Evolutionary conservation across 2,113 vertebrate genomes (phyloP).

Genomic region (Percopsis transmontana): DNA sequence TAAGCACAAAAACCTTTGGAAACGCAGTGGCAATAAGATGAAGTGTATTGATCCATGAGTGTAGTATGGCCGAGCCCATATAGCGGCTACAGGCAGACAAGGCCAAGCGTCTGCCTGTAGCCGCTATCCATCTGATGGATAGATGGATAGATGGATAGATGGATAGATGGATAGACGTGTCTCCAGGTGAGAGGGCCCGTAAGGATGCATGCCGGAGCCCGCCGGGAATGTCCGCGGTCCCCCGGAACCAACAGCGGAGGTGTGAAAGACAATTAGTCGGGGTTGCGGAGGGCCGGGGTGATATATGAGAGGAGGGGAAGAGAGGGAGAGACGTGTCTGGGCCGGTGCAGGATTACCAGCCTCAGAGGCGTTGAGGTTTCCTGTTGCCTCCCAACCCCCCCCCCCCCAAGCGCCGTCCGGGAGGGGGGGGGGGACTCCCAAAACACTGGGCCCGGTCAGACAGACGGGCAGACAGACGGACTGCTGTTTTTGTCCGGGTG

Average conservation of each 20-base stretch:
- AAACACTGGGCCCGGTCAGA: constrained; percentile 33
- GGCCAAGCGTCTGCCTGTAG: background rate
- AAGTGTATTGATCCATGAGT: background rate
- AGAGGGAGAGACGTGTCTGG: constrained; percentile 57
- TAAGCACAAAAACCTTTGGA: background rate
- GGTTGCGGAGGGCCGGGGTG: constrained; percentile 37
- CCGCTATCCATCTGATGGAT: background rate
- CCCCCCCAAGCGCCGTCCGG: background rate
- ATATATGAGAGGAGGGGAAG: constrained; percentile 54
- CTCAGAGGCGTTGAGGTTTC: constrained; percentile 61
- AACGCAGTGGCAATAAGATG: background rate
- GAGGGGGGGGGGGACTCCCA: constrained; percentile 26
- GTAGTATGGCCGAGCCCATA: background rate
- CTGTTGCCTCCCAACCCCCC: constrained; percentile 40
- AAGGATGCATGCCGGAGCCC: constrained; percentile 21
- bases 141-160: constrained; percentile 1
- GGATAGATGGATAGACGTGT: background rate
- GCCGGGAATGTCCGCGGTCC: constrained; percentile 47
- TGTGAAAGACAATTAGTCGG: constrained; percentile 79
- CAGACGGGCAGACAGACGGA: constrained; percentile 31
- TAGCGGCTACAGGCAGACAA: no score
- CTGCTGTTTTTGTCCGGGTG: constrained; percentile 6
- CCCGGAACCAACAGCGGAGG: constrained; percentile 63
- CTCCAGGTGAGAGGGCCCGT: constrained; percentile 19
- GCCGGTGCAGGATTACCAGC: constrained; percentile 56